Evolutionary conservation across 2,113 vertebrate genomes (phyloP), one percentile per base, ranked within the genome.

Genomic region (Tympanuchus pallidicinctus): DNA sequence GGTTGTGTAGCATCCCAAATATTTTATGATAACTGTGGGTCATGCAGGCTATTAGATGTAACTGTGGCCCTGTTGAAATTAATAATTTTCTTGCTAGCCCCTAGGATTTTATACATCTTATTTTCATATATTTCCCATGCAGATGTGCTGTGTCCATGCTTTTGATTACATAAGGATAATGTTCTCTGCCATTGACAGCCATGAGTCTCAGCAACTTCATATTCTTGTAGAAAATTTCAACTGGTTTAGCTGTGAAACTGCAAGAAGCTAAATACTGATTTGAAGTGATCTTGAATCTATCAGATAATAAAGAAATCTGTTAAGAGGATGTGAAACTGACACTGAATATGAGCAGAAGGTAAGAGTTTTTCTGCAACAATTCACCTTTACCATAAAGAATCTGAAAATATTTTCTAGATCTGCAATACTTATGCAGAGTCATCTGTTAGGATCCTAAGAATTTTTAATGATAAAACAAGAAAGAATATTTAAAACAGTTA

Each of bases 1-100:
- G 24, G 34, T 42, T 73, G 10, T 32, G 10, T 20, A 45, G 14
- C 11, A 82, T 28, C 27, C 38, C 3, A 5, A 66, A 61, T 43
- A 57, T 70, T 93, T 85, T 73, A 38, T 79, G 89, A 79, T 86
- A 10, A 71, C 71, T 60, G 57, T 71, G 8, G 60, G 61, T 64
- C 38, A 75, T 34, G 52, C 6, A 72, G 22, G 14, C 10, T 60
- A 36, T 47, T 65, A 72, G 20, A 79, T 43, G 9, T 6, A 73
- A 6, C 61, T 72, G 27, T 84, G 40, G 17, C 48, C 34, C 20
- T 56, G 12, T 34, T 87, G 48, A 92, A 88, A 87, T 73, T 69
- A 81, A 81, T 28, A 9, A 67, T 86, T 93, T 93, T 93, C 56
- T 88, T 21, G 45, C 90, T 81, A 78, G 81, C 22, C 10, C 92